Evolutionary conservation across 1,140 invertebrate species (phyloP), one percentile per base, ranked within the genome.

Genomic region (Ceratosolen fusciceps): DNA sequence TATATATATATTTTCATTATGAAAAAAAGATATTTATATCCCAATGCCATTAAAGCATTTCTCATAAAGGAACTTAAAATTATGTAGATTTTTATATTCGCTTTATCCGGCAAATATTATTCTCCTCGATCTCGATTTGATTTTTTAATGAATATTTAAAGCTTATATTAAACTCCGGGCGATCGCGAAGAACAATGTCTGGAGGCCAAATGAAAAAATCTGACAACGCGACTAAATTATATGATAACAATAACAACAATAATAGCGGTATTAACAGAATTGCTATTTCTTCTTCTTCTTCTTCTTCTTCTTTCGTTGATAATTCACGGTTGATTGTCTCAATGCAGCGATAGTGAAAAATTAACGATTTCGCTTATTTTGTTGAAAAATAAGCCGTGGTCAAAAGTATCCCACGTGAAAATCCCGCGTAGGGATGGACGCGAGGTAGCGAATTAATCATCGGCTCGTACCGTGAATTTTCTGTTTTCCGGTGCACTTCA

Each of bases 381-480:
- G n/a, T n/a, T n/a, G n/a, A n/a, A n/a, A n/a, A n/a, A 47, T 16
- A 9, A 58, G 54, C n/a, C 29, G 8, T 29, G n/a, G 9, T 24
- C 29, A 67, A 65, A 65, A 31, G n/a, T n/a, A n/a, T n/a, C n/a
- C 31, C 21, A 37, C 60, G 60, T n/a, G n/a, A n/a, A n/a, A n/a
- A n/a, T 31, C 16, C n/a, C 31, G 7, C 21, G 0, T 16, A 62
- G 8, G 29, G 29, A 34, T 37, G 5, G 9, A 39, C n/a, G 34
- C 37, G 19, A 5, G 21, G 16, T 31, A 12, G 7, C 37, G 24
- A 77, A 77, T 77, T 77, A 77, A 77, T 77, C 67, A 77, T 71
- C 49, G 26, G 16, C 47, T 14, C 56, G 58, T n/a, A 77, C 54
- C n/a, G 39, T 52, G 67, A 77, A 77, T 77, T 77, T 77, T 56